Evolutionary conservation across 53 echinoderm and acorn worm genomes (phyloP).

Genomic region (Echinarachnius parma): DNA sequence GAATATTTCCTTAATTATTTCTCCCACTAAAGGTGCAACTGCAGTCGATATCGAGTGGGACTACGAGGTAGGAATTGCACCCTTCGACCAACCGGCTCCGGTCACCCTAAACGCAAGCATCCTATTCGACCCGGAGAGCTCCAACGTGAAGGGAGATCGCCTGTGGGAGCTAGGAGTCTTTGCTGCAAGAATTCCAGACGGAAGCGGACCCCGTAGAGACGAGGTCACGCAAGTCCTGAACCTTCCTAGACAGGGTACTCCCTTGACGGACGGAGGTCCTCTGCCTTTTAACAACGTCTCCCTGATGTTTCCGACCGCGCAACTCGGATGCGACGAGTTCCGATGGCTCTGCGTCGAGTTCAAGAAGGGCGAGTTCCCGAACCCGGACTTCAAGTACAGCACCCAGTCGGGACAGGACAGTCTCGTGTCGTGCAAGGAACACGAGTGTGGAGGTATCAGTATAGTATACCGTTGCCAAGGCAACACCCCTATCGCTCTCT

Average conservation of each 20-base stretch:
- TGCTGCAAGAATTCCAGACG: slow-evolving; percentile 58
- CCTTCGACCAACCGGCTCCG: slow-evolving; percentile 59
- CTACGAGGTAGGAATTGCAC: slow-evolving; percentile 3
- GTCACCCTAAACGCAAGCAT: slow-evolving; percentile 55
- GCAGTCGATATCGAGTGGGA: slow-evolving; percentile 25
- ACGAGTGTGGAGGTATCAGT: slow-evolving; percentile 76
- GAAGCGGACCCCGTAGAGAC: slow-evolving; percentile 58
- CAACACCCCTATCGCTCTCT: no score
- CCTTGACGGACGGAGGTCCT: slow-evolving; percentile 63
- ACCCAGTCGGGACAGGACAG: slow-evolving; percentile 58
- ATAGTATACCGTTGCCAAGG: no score
- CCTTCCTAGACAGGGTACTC: slow-evolving; percentile 47
- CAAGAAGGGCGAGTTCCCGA: slow-evolving; percentile 63
- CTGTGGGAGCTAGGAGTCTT: slow-evolving; percentile 81
- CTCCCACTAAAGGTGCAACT: slow-evolving; percentile 35
- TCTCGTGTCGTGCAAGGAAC: slow-evolving; percentile 66
- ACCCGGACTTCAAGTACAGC: slow-evolving; percentile 70
- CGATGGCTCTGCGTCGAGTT: slow-evolving; percentile 84
- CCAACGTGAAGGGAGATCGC: slow-evolving; percentile 58
- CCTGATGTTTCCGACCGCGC: slow-evolving; percentile 56
- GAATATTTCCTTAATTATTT: no score
- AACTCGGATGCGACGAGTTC: slow-evolving; percentile 73
- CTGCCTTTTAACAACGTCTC: slow-evolving; percentile 60
- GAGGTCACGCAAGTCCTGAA: slow-evolving; percentile 68
- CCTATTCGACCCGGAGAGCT: slow-evolving; percentile 52